Evolutionary conservation across 1,140 invertebrate genomes (phyloP).

Genomic region (Drosophila punjabiensis): DNA sequence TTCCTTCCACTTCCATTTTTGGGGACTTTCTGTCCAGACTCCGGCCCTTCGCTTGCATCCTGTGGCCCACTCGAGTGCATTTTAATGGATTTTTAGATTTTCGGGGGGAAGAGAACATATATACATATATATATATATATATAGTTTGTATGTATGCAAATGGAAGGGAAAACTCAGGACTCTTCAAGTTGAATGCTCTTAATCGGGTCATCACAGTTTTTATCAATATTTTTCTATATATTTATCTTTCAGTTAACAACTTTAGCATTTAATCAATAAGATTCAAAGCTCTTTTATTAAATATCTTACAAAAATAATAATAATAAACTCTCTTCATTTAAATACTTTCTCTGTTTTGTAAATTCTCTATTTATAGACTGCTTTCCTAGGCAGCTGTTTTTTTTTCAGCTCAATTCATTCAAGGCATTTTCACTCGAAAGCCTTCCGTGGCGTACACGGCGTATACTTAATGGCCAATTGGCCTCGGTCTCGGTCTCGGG

Average conservation of each 20-base stretch:
- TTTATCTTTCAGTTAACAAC: no score
- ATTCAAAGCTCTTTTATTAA: not conserved
- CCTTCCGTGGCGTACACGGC: constrained; percentile 22
- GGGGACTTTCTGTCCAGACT: constrained; percentile 12
- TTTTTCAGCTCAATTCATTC: constrained; percentile 17
- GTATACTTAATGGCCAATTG: constrained; percentile 57
- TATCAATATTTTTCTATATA: not conserved
- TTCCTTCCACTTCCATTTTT: constrained; percentile 43
- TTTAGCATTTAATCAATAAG: no score
- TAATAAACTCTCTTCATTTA: not conserved
- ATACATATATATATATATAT: not conserved
- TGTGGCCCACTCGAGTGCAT: constrained; percentile 61
- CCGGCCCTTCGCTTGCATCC: constrained; percentile 38
- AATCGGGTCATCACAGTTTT: not conserved
- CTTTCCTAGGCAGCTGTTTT: constrained; percentile 20
- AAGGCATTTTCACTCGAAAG: not conserved
- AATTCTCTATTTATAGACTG: not conserved
- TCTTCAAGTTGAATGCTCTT: constrained; percentile 2
- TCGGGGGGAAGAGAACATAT: not conserved
- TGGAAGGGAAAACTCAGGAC: not conserved
- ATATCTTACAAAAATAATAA: not conserved
- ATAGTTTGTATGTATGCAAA: constrained; percentile 6
- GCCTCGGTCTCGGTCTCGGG: constrained; percentile 1
- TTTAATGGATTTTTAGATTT: constrained; percentile 64
- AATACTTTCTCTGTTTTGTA: not conserved